Base-by-base conservation (phyloP, 2,113 vertebrate genomes). In the Recurvirostra avosetta region DNA sequence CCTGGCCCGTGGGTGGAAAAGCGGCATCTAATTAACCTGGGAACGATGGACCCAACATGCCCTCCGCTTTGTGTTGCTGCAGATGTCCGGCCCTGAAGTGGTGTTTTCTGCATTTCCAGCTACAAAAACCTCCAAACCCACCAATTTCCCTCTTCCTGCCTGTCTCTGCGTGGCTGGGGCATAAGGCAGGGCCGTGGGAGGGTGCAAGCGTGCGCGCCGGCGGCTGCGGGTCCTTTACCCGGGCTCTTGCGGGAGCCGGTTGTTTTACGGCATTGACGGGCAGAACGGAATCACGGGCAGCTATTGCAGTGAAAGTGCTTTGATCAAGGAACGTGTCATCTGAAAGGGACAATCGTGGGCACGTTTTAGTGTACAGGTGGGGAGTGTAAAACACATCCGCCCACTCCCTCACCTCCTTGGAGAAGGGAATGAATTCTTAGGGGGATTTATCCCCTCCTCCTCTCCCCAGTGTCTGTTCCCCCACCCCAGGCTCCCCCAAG, bases 151-250 rank as follows among this genome's bases (percentile, higher is more conserved):
- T 59, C 38, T 34, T 40, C 9, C 45, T 13, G 8, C 45, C 45
- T 3, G 11, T 27, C 77, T 4, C 45, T 11, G 87, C 5, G 6
- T 2, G 56, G 56, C 12, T 1, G 2, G 22, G 43, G 62, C 7
- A 1, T 3, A 26, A 26, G 55, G 45, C 55, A 11, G 32, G 19
- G 43, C 45, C 73, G 3, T 5, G 32, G 32, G 32, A 45, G 19
- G n/a, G 15, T 10, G 50, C 7, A 2, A 47, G 50, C 20, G 7
- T 16, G 45, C 19, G 1, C 7, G 1, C 18, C 6, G 15, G 11
- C 3, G 9, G 11, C 62, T n/a, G 27, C 1, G 0, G 16, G 10
- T 50, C 68, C 67, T 21, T 15, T 3, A 3, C 27, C 70, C 0
- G 18, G 26, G 40, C 25, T 77, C 63, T 6, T 8, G 65, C 30